These are phyloP conservation scores for Notoglanidium macrostoma DNA, from an alignment of 2,797 vertebrate genomes.

Conservation along the genomic window DNA sequence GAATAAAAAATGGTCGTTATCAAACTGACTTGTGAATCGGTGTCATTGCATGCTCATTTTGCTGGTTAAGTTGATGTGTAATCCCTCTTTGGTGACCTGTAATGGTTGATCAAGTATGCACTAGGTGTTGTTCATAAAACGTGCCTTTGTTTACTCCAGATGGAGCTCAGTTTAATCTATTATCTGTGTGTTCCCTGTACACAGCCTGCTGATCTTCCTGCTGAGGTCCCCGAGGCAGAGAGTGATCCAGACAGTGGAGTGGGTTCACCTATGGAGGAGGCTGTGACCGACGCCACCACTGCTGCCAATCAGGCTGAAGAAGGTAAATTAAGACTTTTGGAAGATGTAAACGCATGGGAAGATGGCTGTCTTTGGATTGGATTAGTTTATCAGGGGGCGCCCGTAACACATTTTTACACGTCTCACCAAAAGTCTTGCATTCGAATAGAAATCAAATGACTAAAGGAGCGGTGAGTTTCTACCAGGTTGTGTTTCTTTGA, in stretches of 20 bases:
- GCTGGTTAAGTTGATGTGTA: background rate
- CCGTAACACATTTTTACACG: background rate
- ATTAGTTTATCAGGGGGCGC: too few species aligned
- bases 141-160: background rate
- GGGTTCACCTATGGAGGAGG: slow-evolving; percentile 72
- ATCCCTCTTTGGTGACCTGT: too few species aligned
- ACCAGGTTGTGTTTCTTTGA: background rate
- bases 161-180: background rate
- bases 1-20: too few species aligned
- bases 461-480: background rate
- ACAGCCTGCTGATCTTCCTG: slow-evolving; percentile 61
- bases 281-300: slow-evolving; percentile 13
- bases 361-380: background rate
- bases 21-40: background rate
- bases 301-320: slow-evolving; percentile 49
- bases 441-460: background rate
- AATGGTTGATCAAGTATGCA: background rate
- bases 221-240: slow-evolving; percentile 49
- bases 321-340: slow-evolving; percentile 60
- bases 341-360: background rate
- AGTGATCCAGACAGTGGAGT: slow-evolving; percentile 79
- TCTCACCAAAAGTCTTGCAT: background rate
- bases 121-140: background rate
- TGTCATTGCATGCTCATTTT: background rate
- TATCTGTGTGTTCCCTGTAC: background rate